These are phyloP conservation scores for Stegodyphus dumicola DNA, from an alignment of 1,140 invertebrate genomes.

Conservation along the genomic window DNA sequence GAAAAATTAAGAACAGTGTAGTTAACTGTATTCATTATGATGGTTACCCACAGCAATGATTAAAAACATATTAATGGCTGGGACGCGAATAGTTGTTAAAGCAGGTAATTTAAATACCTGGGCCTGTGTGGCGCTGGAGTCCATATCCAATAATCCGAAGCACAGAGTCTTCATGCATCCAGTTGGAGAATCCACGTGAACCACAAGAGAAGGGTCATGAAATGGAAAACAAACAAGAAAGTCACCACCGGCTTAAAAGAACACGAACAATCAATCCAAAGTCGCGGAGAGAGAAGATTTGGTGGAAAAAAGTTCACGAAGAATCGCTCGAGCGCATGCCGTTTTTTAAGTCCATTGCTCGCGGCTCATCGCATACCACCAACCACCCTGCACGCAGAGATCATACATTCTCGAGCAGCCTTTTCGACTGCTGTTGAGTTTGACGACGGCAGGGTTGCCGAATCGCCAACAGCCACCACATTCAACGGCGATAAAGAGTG, in stretches of 20 bases:
- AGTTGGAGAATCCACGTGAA: background rate
- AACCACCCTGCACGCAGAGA: background rate
- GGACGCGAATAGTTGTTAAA: too few relatives aligned
- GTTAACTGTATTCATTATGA: too few relatives aligned
- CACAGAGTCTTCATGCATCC: conserved; percentile 56
- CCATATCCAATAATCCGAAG: conserved; percentile 42
- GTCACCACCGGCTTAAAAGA: background rate
- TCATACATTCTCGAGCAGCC: too few relatives aligned
- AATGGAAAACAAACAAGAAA: background rate
- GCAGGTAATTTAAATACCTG: background rate
- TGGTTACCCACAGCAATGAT: too few relatives aligned
- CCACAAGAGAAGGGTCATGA: background rate
- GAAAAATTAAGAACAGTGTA: too few relatives aligned
- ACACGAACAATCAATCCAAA: background rate
- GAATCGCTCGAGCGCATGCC: background rate
- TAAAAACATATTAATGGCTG: too few relatives aligned
- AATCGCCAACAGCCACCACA: too few relatives aligned
- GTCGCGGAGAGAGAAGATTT: too few relatives aligned
- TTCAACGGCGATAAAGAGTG: too few relatives aligned
- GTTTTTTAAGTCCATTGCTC: background rate
- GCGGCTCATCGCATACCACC: background rate
- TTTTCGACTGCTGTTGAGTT: too few relatives aligned
- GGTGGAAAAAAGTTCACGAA: background rate
- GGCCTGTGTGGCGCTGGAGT: conserved; percentile 13
- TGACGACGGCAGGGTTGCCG: too few relatives aligned